Percentiles rank a stretch among this genome's conserved stretches.
These are phyloP conservation scores for Oscheius sp. DNA, from an alignment of 1,140 invertebrate genomes.

Conservation along the genomic window DNA sequence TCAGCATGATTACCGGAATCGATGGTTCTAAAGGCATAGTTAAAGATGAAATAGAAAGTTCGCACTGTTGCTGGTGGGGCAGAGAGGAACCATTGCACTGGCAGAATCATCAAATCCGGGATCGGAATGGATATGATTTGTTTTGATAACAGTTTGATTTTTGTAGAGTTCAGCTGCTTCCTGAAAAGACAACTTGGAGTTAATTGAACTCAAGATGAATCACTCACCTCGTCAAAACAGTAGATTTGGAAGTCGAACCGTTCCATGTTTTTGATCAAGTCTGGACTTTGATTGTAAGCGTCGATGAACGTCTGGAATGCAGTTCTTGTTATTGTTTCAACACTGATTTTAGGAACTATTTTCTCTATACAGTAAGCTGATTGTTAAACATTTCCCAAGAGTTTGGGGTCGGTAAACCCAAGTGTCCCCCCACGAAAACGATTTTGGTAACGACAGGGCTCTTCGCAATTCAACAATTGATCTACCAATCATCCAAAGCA, in stretches of 20 bases:
- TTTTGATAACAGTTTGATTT: background rate
- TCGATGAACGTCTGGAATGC: conserved; percentile 10
- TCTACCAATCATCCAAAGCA: too few species aligned
- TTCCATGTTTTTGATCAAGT: conserved; percentile 8
- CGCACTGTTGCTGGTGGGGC: too few species aligned
- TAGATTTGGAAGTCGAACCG: conserved; percentile 19
- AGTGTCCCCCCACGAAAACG: too few species aligned
- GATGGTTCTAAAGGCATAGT: background rate
- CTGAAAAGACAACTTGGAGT: background rate
- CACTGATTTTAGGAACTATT: too few species aligned
- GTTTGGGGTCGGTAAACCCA: too few species aligned
- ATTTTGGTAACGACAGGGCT: too few species aligned
- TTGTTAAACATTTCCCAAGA: too few species aligned
- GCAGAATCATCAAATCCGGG: background rate
- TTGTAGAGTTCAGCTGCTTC: background rate
- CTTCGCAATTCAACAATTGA: too few species aligned
- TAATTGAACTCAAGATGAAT: background rate
- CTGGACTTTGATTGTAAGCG: background rate
- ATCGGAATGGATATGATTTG: background rate
- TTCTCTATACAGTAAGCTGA: too few species aligned
- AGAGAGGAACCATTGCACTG: too few species aligned
- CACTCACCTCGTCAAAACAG: conserved; percentile 18
- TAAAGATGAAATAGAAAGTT: too few species aligned
- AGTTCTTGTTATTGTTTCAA: background rate
- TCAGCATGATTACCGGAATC: conserved; percentile 30